Percentiles rank a stretch among this genome's conserved stretches.
These are phyloP conservation scores for Dryobates pubescens DNA, from an alignment of 2,797 vertebrate species.

Conservation along the genomic window DNA sequence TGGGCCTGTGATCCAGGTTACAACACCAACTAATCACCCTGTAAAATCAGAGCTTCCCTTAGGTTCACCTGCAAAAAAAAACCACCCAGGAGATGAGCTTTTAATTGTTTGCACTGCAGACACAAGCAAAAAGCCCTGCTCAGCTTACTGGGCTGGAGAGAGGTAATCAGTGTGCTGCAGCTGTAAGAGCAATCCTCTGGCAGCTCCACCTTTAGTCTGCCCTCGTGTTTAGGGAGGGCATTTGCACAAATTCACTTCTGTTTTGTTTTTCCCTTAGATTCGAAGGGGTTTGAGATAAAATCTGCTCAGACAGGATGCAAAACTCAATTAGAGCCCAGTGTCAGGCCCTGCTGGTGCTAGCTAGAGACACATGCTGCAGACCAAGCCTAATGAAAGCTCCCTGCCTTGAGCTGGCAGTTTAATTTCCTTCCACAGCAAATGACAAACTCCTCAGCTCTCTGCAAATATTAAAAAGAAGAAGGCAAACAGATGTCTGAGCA, in stretches of 20 bases:
- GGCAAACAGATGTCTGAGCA: conserved; percentile 67
- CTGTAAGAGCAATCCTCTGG: conserved; percentile 57
- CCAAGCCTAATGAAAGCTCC: conserved; percentile 41
- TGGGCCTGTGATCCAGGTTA: conserved; percentile 67
- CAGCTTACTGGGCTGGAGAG: conserved; percentile 58
- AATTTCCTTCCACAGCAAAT: conserved; percentile 74
- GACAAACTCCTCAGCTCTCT: background rate
- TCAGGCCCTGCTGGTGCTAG: conserved; percentile 56
- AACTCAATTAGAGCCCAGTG: conserved; percentile 71
- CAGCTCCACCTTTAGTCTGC: conserved; percentile 69
- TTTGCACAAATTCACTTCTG: conserved; percentile 63
- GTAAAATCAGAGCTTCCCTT: conserved; percentile 62
- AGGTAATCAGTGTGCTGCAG: conserved; percentile 73
- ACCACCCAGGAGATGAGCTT: conserved; percentile 51
- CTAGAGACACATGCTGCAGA: background rate
- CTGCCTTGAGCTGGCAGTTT: conserved; percentile 67
- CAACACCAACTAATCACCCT: conserved; percentile 75
- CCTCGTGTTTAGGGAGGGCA: conserved; percentile 72
- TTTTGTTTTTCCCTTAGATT: conserved; percentile 31
- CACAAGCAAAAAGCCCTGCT: conserved; percentile 48
- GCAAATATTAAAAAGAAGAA: conserved; percentile 69
- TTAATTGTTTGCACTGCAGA: conserved; percentile 72
- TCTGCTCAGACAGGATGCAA: conserved; percentile 40
- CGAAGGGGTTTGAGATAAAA: conserved; percentile 64
- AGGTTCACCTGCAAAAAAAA: conserved; percentile 59